phyloP scores from a whole-genome alignment of 2,888 invertebrate species.

The Halictus ligatus region DNA sequence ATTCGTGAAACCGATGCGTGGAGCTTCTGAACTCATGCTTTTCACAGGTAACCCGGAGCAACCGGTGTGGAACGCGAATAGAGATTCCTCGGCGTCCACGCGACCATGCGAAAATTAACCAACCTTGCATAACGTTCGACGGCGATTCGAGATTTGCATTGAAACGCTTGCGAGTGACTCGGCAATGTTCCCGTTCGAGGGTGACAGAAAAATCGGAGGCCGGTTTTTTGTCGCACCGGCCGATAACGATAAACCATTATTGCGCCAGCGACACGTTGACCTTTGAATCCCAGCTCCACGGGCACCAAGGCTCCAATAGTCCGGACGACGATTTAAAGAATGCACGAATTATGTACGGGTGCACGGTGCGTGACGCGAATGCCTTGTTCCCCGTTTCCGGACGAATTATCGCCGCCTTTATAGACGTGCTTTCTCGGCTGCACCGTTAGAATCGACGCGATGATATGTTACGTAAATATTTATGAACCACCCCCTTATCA shows the following conservation, averaged over 20 bases:
- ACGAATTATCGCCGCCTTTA: conserved; percentile 44
- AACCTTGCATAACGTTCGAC: conserved; percentile 6
- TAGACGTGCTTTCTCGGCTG: conserved; percentile 40
- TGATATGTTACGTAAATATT: conserved; percentile 41
- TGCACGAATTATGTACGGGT: conserved; percentile 48
- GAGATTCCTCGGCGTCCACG: neutral
- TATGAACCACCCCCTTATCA: conserved; percentile 26
- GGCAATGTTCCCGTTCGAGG: neutral
- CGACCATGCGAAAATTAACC: neutral
- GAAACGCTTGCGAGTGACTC: neutral
- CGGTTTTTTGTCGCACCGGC: neutral
- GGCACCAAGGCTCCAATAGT: no score
- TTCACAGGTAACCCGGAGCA: neutral
- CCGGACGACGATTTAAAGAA: conserved; percentile 39
- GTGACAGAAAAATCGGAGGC: neutral
- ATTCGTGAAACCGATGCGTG: neutral
- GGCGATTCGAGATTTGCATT: conserved; percentile 5
- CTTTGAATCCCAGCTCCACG: conserved; percentile 36
- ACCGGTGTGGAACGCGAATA: neutral
- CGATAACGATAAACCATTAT: conserved; percentile 14
- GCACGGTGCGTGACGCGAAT: conserved; percentile 49
- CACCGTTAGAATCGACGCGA: conserved; percentile 42
- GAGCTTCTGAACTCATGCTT: neutral
- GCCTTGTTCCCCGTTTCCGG: conserved; percentile 47
- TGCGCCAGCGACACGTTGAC: conserved; percentile 23